Conservation (phyloP, 2,113 vertebrate genomes). For the Otis tarda region DNA sequence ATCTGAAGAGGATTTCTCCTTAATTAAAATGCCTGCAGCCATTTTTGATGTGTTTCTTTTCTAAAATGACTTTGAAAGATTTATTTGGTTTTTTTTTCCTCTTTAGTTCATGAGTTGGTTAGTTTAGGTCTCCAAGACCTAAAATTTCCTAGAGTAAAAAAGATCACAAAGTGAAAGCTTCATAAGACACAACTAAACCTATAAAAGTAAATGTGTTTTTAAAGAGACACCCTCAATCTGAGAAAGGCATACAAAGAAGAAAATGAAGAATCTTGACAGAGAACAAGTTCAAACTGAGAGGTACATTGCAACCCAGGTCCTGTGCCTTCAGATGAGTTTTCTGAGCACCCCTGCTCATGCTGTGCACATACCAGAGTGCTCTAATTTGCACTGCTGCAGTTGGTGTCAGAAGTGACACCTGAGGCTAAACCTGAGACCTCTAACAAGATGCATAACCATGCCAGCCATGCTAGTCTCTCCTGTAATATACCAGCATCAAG, state of each 20-base stretch:
- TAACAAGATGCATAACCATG: background rate
- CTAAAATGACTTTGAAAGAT: slow-evolving; percentile 12
- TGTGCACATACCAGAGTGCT: background rate
- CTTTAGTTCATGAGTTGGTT: background rate
- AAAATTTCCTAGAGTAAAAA: background rate
- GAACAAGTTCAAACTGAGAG: background rate
- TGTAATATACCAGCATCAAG: background rate
- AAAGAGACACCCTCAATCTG: background rate
- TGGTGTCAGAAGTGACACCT: background rate
- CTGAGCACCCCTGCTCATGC: background rate
- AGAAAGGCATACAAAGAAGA: background rate
- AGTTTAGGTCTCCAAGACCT: background rate
- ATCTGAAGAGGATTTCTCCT: slow-evolving; percentile 3
- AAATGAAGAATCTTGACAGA: background rate
- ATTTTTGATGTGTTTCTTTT: background rate
- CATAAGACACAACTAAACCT: background rate
- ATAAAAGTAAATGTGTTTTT: background rate
- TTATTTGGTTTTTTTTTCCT: background rate
- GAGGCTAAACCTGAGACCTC: background rate
- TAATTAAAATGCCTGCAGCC: slow-evolving; percentile 45
- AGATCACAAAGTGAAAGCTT: background rate
- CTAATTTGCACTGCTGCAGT: background rate
- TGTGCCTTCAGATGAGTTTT: background rate
- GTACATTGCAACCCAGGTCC: background rate
- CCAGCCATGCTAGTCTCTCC: background rate